A percentile compares a stretch with the other conserved stretches of the same genome.
Evolutionary conservation across 1,140 invertebrate species (phyloP).

Genomic region (Drosophila repleta): DNA sequence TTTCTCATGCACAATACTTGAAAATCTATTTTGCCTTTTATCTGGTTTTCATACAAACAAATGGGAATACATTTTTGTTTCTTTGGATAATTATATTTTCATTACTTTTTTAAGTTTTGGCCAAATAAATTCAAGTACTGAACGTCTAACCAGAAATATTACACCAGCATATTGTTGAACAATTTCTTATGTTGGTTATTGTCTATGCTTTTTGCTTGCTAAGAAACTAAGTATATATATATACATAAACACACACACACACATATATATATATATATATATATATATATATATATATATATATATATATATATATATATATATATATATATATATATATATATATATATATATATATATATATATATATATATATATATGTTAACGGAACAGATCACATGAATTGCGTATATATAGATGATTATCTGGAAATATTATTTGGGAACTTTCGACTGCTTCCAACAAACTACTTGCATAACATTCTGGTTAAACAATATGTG

Average conservation of each 20-base stretch:
- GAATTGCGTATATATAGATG: neutral
- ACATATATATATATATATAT: conserved; percentile 14
- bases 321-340: conserved; percentile 24
- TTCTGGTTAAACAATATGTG: conserved; percentile 79
- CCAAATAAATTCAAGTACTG: conserved; percentile 84
- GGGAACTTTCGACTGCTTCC: conserved; percentile 50
- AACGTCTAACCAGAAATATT: conserved; percentile 84
- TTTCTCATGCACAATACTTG: conserved; percentile 84
- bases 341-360: conserved; percentile 23
- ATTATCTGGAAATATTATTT: conserved; percentile 6
- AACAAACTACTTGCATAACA: conserved; percentile 84
- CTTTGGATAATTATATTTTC: neutral
- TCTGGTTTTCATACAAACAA: conserved; percentile 62
- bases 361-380: conserved; percentile 8
- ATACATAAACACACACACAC: no score
- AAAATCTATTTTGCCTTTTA: conserved; percentile 82
- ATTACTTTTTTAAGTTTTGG: conserved; percentile 42
- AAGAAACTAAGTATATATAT: conserved; percentile 56
- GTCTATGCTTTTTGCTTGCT: conserved; percentile 45
- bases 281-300: conserved; percentile 12
- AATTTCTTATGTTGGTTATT: conserved; percentile 76
- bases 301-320: conserved; percentile 16
- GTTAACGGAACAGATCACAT: conserved; percentile 9
- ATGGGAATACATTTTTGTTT: conserved; percentile 50
- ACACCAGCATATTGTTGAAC: conserved; percentile 84